Base-by-base conservation (phyloP, 2,888 invertebrate genomes). In the Drosophila demipolita region DNA sequence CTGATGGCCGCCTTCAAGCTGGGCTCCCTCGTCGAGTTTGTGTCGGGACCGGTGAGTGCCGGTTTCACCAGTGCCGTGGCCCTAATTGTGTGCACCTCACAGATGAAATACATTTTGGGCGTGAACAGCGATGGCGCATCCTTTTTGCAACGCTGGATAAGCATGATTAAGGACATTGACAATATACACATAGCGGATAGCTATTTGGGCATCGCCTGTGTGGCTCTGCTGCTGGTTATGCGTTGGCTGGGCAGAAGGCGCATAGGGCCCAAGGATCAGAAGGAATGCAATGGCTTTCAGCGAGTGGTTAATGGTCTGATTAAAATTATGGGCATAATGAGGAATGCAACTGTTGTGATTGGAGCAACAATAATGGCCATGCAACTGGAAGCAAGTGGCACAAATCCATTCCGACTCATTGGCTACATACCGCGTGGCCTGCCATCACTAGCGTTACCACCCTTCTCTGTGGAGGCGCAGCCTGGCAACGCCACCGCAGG, bases 21-120 rank as follows among this genome's bases (percentile, higher is more conserved):
- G 75, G 97, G 98, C 61, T 97, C 98, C 92, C 94, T 98, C 74
- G 96, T 98, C 77, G 97, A 98, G 93, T 98, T 98, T 91, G 97
- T 98, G 17, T 97, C 97, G 4, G 97, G 97, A 0, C 97, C 98
- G 0, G 98, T 98, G 0, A 96, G 97, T 52, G 96, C 97, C 0
- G 97, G 97, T 11, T 98, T 98, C 92, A 98, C 97, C 0, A 97
- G 97, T 17, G 98, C 98, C 1, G 98, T 97, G 12, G 97, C 98
- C 23, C 94, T 98, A 35, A 97, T 98, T 89, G 97, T 98, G 76
- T 95, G 97, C 62, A 96, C 97, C 0, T 97, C 97, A 17, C 98
- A 98, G 93, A 94, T 98, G 66, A 97, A 97, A 93, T 96, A 97
- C 90, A 94, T 97, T 70, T 94, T 97, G 71, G 97, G 97, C 1